Evolutionary conservation across 2,888 invertebrate species (phyloP), one percentile per base, ranked within the genome.

Genomic region (Orthonevra nobilis): DNA sequence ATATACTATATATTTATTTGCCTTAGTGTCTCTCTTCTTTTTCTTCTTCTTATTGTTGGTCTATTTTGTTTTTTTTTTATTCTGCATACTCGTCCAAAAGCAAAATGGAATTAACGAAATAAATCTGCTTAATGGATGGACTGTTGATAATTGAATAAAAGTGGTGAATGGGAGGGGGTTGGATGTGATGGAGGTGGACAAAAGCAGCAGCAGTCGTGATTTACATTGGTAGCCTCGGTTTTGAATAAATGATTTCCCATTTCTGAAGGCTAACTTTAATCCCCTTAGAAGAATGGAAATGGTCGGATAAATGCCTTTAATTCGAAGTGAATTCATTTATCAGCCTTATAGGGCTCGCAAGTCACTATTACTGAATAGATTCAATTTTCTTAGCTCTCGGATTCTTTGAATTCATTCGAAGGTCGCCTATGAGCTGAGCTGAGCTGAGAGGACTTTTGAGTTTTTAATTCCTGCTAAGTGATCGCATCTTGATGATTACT

Each of bases 91-190:
- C 46, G 46, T 14, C 46, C 52, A 38, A 72, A 72, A 54, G 66
- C 54, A 72, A 66, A 77, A 77, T 54, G 40, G 77, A 77, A 66
- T 72, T 72, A 72, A 66, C 64, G 19, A 72, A 72, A 72, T 79
- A 77, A 77, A 77, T 77, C 77, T 77, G 60, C 52, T 77, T 70
- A 77, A 77, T 70, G 77, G 72, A 70, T 70, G 63, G 63, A 58
- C 63, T 70, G 64, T 77, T 77, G 77, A 77, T 77, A 77, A 77
- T 77, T 77, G 77, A 77, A 77, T 70, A 58, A 58, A 64, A 64
- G 58, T 5, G 19, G 28, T 30, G 50, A 10, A 15, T 4, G 30
- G 38, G 56, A 9, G n/a, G 10, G 7, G 12, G 9, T 10, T 5
- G 2, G 10, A 5, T 1, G 10, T 9, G 34, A 36, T 14, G 4